Percentiles rank a stretch among this genome's conserved stretches.
phyloP scores from a whole-genome alignment of 2,888 invertebrate genomes.

The Folsomia manolachei region DNA sequence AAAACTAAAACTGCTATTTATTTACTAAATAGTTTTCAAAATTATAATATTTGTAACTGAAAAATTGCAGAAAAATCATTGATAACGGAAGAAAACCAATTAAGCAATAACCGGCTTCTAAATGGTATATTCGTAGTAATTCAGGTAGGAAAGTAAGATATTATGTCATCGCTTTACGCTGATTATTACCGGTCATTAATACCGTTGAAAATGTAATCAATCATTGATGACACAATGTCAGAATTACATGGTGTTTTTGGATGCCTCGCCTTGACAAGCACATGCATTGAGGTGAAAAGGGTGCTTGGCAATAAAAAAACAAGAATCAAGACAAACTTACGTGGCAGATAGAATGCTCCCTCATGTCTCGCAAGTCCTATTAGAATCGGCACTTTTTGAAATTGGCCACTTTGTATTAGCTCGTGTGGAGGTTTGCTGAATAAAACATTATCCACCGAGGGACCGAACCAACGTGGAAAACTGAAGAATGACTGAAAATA shows the following conservation, averaged over 20 bases:
- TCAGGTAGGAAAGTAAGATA: slow-evolving; percentile 13
- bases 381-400: slow-evolving; percentile 49
- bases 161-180: slow-evolving; percentile 27
- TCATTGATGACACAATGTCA: not conserved
- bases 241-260: too few relatives aligned
- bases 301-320: not conserved
- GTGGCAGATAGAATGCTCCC: slow-evolving; percentile 51
- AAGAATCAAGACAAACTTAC: slow-evolving; percentile 39
- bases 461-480: slow-evolving; percentile 52
- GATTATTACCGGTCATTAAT: slow-evolving; percentile 4
- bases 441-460: slow-evolving; percentile 48
- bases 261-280: too few relatives aligned
- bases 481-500: slow-evolving; percentile 50
- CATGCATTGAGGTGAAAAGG: not conserved
- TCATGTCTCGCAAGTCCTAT: slow-evolving; percentile 51
- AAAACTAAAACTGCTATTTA: too few relatives aligned
- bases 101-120: not conserved
- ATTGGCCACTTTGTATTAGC: slow-evolving; percentile 41
- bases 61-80: too few relatives aligned
- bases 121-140: too few relatives aligned
- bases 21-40: not conserved
- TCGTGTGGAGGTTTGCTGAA: slow-evolving; percentile 46
- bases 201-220: slow-evolving; percentile 14
- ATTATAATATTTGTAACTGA: not conserved
- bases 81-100: too few relatives aligned